phyloP scores from a whole-genome alignment of 2,888 invertebrate species.

The Mesoligia furuncula region DNA sequence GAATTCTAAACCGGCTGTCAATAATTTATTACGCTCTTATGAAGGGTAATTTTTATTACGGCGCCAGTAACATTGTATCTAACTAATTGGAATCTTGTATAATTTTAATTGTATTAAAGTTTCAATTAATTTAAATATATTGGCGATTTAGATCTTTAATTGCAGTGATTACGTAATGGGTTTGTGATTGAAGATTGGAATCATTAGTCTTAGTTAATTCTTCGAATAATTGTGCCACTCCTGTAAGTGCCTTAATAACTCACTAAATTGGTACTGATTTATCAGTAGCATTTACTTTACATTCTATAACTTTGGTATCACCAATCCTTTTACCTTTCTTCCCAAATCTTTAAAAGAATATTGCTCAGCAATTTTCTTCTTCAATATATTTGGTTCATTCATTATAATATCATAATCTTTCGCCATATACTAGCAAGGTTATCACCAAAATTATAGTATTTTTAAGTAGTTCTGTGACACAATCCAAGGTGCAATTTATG shows the following conservation, averaged over 20 bases:
- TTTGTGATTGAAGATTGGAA: slow-evolving; percentile 37
- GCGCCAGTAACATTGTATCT: slow-evolving; percentile 72
- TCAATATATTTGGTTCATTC: background rate
- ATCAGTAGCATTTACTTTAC: background rate
- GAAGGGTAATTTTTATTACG: slow-evolving; percentile 77
- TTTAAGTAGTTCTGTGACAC: slow-evolving; percentile 69
- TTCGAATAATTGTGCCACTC: slow-evolving; percentile 17
- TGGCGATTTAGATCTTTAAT: slow-evolving; percentile 56
- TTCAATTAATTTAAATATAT: slow-evolving; percentile 62
- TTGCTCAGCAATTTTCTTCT: background rate
- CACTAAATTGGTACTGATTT: background rate
- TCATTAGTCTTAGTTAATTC: slow-evolving; percentile 29
- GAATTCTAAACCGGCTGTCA: slow-evolving; percentile 61
- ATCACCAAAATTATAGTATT: slow-evolving; percentile 33
- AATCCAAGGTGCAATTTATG: slow-evolving; percentile 74
- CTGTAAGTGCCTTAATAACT: slow-evolving; percentile 5
- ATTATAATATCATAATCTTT: slow-evolving; percentile 22
- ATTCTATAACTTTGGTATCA: background rate
- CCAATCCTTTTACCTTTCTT: background rate
- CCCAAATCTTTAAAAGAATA: background rate
- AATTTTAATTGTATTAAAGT: slow-evolving; percentile 63
- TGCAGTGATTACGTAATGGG: slow-evolving; percentile 37
- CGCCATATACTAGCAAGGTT: slow-evolving; percentile 36
- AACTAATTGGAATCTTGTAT: slow-evolving; percentile 72
- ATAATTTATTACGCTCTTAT: slow-evolving; percentile 72